Evolutionary conservation across 2,797 vertebrate species (phyloP), one percentile per base, ranked within the genome.

Genomic region (Danio aesculapii): DNA sequence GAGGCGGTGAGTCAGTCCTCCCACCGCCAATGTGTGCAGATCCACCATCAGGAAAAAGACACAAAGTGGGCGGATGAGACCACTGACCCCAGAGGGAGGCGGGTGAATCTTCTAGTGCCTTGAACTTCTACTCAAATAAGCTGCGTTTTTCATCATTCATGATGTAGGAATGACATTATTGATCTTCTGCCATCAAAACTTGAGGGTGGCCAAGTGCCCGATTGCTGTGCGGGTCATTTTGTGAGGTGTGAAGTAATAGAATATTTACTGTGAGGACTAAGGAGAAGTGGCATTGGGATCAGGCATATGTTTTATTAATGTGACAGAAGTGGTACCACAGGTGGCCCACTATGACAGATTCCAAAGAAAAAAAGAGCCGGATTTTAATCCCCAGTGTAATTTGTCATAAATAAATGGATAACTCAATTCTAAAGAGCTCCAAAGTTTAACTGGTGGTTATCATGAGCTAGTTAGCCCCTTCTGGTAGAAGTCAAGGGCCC

Each of bases 1-100:
- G 72, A 80, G 72, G 77, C 69, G 21, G 44, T 84, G 84, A 85
- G 58, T 79, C 71, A 73, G 52, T 21, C 78, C 68, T 72, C 61
- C 74, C 62, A 64, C 49, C 5, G 5, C 61, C 62, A 59, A 41
- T 47, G 47, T 50, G 53, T 61, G n/a, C 39, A 53, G 71, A 75
- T 61, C 30, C 44, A 58, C 49, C 50, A 19, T 21, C 50, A 81
- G 62, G 52, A 66, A 19, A 57, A 57, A 74, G 77, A 50, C 59
- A 71, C 44, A 76, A 83, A 77, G 79, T 67, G 68, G 77, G 78
- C 17, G 62, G 62, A 62, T 7, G 57, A 83, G 55, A 71, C 66
- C 68, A 43, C n/a, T 81, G 74, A 81, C 83, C 74, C 74, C 30
- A 11, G 57, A 80, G 71, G 74, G 77, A 76, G 67, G 53, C 2